Evolutionary conservation across 2,797 vertebrate genomes (phyloP).

Genomic region (Anguilla pacifica): DNA sequence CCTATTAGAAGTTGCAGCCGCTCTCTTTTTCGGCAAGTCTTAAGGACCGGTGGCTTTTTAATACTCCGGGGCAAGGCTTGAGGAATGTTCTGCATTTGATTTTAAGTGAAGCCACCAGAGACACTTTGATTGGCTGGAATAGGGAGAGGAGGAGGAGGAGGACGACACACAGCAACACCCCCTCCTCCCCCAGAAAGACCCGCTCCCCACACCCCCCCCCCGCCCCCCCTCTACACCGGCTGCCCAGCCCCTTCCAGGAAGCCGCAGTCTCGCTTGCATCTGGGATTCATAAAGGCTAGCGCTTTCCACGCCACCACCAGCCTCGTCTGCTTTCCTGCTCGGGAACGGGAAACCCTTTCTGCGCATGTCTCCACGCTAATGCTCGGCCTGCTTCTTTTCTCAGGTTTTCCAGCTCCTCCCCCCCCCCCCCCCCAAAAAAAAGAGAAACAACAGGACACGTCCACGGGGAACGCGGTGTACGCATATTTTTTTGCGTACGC

Average conservation of each 20-base stretch:
- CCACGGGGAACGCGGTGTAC: not conserved
- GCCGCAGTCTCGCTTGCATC: conserved; percentile 44
- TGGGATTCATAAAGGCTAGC: conserved; percentile 44
- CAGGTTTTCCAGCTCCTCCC: not conserved
- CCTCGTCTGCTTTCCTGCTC: conserved; percentile 45
- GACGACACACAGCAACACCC: not conserved
- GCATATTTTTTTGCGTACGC: not conserved
- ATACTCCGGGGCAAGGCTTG: not conserved
- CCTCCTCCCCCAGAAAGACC: not conserved
- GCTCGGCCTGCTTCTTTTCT: conserved; percentile 24
- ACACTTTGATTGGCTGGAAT: not conserved
- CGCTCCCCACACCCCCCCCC: not conserved
- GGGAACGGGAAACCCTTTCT: conserved; percentile 25
- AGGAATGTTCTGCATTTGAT: conserved; percentile 4
- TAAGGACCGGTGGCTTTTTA: conserved; percentile 12
- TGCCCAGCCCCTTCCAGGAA: conserved; percentile 42
- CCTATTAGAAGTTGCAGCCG: not conserved
- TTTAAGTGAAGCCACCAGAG: not conserved
- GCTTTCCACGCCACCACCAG: conserved; percentile 30
- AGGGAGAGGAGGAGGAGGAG: not conserved
- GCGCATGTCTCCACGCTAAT: conserved; percentile 31
- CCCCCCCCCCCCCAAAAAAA: conserved; percentile 12
- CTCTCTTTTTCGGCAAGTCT: not conserved
- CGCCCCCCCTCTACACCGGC: conserved; percentile 30
- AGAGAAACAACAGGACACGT: not conserved